Conservation (phyloP, 2,113 vertebrate species). For the Triplophysa siluroides region DNA sequence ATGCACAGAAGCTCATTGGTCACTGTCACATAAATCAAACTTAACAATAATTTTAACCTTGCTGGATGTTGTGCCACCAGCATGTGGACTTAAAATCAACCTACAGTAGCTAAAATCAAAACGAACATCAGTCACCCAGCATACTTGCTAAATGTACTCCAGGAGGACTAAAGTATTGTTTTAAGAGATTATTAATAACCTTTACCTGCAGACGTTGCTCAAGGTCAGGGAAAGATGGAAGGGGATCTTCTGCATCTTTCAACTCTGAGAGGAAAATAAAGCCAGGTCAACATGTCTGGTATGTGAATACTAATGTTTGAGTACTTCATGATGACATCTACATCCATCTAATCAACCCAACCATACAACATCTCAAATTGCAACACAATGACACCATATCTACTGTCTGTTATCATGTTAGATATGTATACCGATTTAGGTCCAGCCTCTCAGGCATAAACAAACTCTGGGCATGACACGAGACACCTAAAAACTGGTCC, state of each 20-base stretch:
- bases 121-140: neutral
- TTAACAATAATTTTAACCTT: too few relatives aligned
- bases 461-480: neutral
- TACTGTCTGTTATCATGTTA: neutral
- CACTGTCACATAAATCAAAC: too few relatives aligned
- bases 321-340: constrained; percentile 23
- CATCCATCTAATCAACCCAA: constrained; percentile 28
- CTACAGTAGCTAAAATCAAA: too few relatives aligned
- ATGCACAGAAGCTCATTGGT: too few relatives aligned
- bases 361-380: constrained; percentile 7
- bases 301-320: constrained; percentile 12
- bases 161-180: neutral
- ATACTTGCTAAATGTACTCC: neutral
- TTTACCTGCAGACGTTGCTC: constrained; percentile 86
- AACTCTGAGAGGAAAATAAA: constrained; percentile 71
- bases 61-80: too few relatives aligned
- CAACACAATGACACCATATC: neutral
- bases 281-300: constrained; percentile 6
- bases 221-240: constrained; percentile 80
- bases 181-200: neutral
- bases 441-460: neutral
- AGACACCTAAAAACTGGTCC: constrained; percentile 18
- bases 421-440: neutral
- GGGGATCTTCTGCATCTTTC: constrained; percentile 70
- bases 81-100: too few relatives aligned